These are phyloP conservation scores for Leptobrachium leishanense DNA, from an alignment of 2,113 vertebrate species.

Conservation along the genomic window DNA sequence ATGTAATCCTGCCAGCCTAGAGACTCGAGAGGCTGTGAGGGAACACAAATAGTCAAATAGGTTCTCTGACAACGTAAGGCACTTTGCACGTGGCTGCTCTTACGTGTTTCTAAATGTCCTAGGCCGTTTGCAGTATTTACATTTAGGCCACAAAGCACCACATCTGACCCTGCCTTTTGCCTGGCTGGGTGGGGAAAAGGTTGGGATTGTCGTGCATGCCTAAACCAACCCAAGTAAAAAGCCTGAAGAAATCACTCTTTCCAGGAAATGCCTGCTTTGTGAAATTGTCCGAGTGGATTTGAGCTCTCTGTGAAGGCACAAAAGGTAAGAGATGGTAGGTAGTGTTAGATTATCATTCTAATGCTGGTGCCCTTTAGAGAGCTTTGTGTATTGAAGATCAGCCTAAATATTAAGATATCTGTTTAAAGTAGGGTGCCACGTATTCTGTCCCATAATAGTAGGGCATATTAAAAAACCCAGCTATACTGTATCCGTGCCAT, in stretches of 20 bases:
- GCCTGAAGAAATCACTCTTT: constrained; percentile 51
- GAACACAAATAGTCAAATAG: not conserved
- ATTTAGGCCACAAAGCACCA: not conserved
- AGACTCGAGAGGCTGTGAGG: not conserved
- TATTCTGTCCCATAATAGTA: too few relatives aligned
- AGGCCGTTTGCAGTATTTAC: not conserved
- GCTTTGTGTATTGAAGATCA: not conserved
- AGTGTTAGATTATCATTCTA: constrained; percentile 78
- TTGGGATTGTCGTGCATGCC: constrained; percentile 46
- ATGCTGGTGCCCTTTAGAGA: constrained; percentile 51
- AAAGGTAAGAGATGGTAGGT: constrained; percentile 62
- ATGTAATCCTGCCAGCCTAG: not conserved
- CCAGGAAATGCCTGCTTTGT: constrained; percentile 50
- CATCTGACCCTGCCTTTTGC: constrained; percentile 25
- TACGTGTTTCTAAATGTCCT: not conserved
- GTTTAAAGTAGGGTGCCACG: not conserved
- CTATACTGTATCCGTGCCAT: too few relatives aligned
- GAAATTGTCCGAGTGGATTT: constrained; percentile 50
- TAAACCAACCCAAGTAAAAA: constrained; percentile 39
- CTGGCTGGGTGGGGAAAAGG: constrained; percentile 35
- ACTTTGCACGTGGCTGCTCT: not conserved
- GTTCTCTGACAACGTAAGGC: not conserved
- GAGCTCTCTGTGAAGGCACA: constrained; percentile 42
- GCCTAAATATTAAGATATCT: not conserved
- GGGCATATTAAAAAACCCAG: too few relatives aligned